Evolutionary conservation across 2,888 invertebrate genomes (phyloP), one percentile per base, ranked within the genome.

Genomic region (Tetheella fluctuosa): DNA sequence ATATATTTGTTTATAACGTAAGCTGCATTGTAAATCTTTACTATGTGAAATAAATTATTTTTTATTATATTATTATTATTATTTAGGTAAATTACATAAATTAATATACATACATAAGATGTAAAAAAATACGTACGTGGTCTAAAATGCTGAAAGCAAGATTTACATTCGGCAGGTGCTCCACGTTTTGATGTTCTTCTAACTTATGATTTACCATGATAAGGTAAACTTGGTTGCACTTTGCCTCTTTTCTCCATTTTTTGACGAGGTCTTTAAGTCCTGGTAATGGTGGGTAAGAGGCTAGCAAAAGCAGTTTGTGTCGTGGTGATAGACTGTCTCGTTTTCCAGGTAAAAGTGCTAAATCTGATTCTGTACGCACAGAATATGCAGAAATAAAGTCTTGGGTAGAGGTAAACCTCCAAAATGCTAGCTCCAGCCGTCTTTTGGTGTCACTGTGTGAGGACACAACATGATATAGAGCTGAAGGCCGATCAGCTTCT

Each of bases 91-190:
- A 25, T 25, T 25, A 25, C n/a, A n/a, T n/a, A n/a, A n/a, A n/a
- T n/a, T n/a, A n/a, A n/a, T n/a, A n/a, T n/a, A n/a, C n/a, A n/a
- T n/a, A n/a, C n/a, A 25, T 25, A 25, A 23, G 34, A 42, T n/a
- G n/a, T 25, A 23, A 17, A 53, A 58, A 60, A 34, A 15, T 30
- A 70, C 82, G 75, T 69, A 84, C 84, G 58, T 81, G 66, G 54
- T 76, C 62, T 3, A 81, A 59, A n/a, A 82, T 69, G 48, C 74
- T 83, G 54, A 71, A 78, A 0, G 77, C 77, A 30, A 86, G 67
- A 63, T 83, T 73, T 23, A 81, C 62, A 42, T 81, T n/a, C n/a
- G 84, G 80, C n/a, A 84, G 55, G 54, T 83, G 67, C 30, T 75
- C 76, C 25, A 81, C 57, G 30, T 59, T 61, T 61, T 76, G 70